A percentile compares a stretch with the other conserved stretches of the same genome.
These are phyloP conservation scores for Sphaerophoria taeniata DNA, from an alignment of 2,888 invertebrate genomes.

Conservation along the genomic window DNA sequence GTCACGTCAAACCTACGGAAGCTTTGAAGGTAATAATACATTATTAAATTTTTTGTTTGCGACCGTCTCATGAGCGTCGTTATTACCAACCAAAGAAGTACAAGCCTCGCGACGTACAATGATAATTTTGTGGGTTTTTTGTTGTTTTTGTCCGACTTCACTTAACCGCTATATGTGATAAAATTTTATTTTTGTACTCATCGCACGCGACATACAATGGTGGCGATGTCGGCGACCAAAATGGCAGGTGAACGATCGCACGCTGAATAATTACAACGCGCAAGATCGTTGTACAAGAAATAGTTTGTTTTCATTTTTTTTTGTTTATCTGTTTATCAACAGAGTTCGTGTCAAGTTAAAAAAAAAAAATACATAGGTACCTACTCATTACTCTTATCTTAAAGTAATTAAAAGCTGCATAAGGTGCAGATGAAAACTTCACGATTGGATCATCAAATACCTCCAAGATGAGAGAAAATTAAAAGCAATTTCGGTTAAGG, in stretches of 20 bases:
- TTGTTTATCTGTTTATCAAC: background rate
- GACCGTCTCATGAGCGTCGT: background rate
- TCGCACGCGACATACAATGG: constrained; percentile 34
- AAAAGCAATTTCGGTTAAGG: constrained; percentile 1
- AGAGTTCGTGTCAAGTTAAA: constrained; percentile 8
- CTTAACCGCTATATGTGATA: constrained; percentile 17
- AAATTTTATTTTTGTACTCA: background rate
- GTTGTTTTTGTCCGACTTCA: constrained; percentile 1
- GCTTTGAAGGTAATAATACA: constrained; percentile 6
- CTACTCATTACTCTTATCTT: too few relatives aligned
- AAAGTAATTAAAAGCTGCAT: background rate
- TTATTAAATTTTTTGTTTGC: background rate
- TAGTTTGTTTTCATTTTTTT: background rate
- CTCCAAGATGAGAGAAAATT: background rate
- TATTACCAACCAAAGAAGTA: background rate
- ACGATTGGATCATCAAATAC: constrained; percentile 33
- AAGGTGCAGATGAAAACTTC: constrained; percentile 24
- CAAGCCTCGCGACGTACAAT: background rate
- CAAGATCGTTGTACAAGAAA: constrained; percentile 6
- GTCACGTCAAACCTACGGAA: constrained; percentile 15
- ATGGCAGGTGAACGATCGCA: constrained; percentile 37
- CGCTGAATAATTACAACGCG: constrained; percentile 20
- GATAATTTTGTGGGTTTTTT: constrained; percentile 1
- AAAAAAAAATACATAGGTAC: too few relatives aligned
- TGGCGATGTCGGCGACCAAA: constrained; percentile 3